Percentiles rank a stretch among this genome's conserved stretches.
phyloP scores from a whole-genome alignment of 2,888 invertebrate genomes.

The Serrognathus titanus region DNA sequence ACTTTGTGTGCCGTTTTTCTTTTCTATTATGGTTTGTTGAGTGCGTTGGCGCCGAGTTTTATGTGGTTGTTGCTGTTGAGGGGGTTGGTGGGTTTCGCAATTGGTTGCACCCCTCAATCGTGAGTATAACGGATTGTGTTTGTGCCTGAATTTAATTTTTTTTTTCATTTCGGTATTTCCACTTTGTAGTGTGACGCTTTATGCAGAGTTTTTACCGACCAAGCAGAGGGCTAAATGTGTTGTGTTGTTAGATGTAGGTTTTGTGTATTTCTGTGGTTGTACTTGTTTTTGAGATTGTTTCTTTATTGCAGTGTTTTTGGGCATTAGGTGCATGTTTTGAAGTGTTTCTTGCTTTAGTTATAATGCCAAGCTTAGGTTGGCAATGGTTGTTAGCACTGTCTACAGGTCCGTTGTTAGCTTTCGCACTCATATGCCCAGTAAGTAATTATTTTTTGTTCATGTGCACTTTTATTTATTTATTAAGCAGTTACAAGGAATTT shows the following conservation, averaged over 20 bases:
- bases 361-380: slow-evolving; percentile 91
- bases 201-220: slow-evolving; percentile 93
- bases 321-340: slow-evolving; percentile 93
- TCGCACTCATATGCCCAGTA: slow-evolving; percentile 77
- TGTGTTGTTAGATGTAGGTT: slow-evolving; percentile 85
- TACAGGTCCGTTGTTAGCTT: slow-evolving; percentile 80
- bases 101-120: slow-evolving; percentile 97
- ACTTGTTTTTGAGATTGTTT: slow-evolving; percentile 13
- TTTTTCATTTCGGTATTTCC: slow-evolving; percentile 22
- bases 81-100: slow-evolving; percentile 91
- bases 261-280: slow-evolving; percentile 9
- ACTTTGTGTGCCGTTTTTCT: slow-evolving; percentile 85
- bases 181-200: slow-evolving; percentile 79
- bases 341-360: slow-evolving; percentile 81
- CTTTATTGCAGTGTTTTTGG: slow-evolving; percentile 78
- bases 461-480: too few species aligned
- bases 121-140: slow-evolving; percentile 55
- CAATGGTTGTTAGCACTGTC: slow-evolving; percentile 90
- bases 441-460: slow-evolving; percentile 39
- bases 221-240: slow-evolving; percentile 94
- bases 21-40: slow-evolving; percentile 87
- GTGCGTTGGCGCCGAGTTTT: slow-evolving; percentile 87
- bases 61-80: slow-evolving; percentile 87
- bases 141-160: slow-evolving; percentile 19
- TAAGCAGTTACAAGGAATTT: too few species aligned